Percentiles rank a stretch among this genome's conserved stretches.
phyloP scores from a whole-genome alignment of 2,113 vertebrate species.

The Erythrolamprus reginae region DNA sequence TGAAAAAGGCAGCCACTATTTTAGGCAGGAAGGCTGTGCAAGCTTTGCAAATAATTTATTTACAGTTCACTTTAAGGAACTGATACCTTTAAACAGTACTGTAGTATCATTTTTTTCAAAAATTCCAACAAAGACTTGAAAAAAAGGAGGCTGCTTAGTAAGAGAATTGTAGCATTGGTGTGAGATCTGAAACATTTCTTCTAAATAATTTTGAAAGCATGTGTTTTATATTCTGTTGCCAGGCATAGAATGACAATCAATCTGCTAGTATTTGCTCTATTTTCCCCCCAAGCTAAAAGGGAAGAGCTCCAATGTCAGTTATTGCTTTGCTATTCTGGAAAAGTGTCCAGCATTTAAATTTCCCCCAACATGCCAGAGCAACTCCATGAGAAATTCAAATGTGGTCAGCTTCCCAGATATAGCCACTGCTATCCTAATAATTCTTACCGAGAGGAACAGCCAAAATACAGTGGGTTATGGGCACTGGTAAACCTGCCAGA shows the following conservation, averaged over 20 bases:
- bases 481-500: neutral
- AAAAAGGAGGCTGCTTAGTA: neutral
- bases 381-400: neutral
- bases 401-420: neutral
- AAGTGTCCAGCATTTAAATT: neutral
- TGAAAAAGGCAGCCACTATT: neutral
- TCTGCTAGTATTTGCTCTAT: neutral
- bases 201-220: neutral
- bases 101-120: neutral
- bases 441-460: neutral
- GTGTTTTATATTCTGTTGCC: neutral
- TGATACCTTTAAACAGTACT: neutral
- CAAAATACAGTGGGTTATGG: neutral
- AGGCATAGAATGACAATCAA: neutral
- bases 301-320: neutral
- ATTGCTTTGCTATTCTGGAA: neutral
- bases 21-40: neutral
- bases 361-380: neutral
- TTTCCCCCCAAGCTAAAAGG: neutral
- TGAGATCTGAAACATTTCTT: neutral
- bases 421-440: neutral
- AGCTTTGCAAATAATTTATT: neutral
- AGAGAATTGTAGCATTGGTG: neutral
- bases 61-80: neutral
- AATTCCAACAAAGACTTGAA: neutral